phyloP scores from a whole-genome alignment of 2,797 vertebrate genomes.

The Triplophysa bombifrons region DNA sequence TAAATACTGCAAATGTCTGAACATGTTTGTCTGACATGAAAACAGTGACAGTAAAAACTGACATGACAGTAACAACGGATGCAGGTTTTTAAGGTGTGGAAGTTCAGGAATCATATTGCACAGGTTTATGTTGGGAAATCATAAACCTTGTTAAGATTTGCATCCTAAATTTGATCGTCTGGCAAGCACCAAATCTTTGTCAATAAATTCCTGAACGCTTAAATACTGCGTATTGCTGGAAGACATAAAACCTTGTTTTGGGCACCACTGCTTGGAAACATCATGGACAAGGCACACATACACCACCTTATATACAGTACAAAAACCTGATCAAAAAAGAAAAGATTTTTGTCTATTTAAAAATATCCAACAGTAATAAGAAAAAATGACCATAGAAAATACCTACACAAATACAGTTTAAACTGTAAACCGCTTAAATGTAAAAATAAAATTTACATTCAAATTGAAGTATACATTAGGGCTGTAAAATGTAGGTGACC shows the following conservation, averaged over 20 bases:
- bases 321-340: not conserved
- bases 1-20: slow-evolving; percentile 17
- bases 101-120: too few species aligned
- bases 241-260: not conserved
- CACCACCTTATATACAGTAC: slow-evolving; percentile 4
- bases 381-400: not conserved
- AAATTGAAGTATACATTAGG: not conserved
- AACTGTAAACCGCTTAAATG: not conserved
- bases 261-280: not conserved
- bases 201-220: slow-evolving; percentile 6
- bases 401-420: not conserved
- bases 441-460: not conserved
- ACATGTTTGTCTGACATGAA: too few species aligned
- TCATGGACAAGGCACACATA: not conserved
- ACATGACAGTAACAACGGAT: too few species aligned
- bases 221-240: slow-evolving; percentile 31
- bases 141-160: too few species aligned
- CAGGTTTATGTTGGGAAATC: too few species aligned
- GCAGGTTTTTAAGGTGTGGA: too few species aligned
- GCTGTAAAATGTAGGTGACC: not conserved
- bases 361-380: slow-evolving; percentile 1
- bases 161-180: slow-evolving; percentile 2
- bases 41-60: too few species aligned
- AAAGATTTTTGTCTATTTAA: not conserved
- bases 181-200: slow-evolving; percentile 17